Evolutionary conservation across 2,797 vertebrate species (phyloP), one percentile per base, ranked within the genome.

Genomic region (Orientallactaga sibirica): DNA sequence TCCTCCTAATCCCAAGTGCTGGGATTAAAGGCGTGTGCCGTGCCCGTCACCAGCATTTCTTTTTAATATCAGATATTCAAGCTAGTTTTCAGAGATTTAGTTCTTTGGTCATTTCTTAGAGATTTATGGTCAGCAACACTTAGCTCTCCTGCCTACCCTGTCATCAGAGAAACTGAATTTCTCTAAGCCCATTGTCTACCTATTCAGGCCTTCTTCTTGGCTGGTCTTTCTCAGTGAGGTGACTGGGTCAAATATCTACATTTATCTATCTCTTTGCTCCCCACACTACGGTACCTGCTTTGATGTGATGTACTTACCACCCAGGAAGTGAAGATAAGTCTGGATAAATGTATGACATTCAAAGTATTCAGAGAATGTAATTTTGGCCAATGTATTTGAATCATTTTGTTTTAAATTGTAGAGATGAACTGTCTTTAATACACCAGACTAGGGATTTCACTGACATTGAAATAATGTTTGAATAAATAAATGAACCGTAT

Each of bases 21-120:
- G 55, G 55, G 55, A 58, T 58, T 58, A 58, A 58, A 58, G 55
- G 55, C 16, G 11, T 58, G 55, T 12, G 4, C 55, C 33, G 33
- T 37, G 33, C 33, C 33, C 33, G 33, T 37, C 33, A 37, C 33
- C 55, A 48, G 48, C 55, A 58, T 58, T 58, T 58, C 55, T 58
- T 58, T 22, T 66, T 73, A 70, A 19, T 68, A 68, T 70, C 62
- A 76, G 43, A 52, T 64, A 15, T 93, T 67, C 10, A 76, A 33
- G 81, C 33, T 79, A 52, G n/a, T 71, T 92, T 74, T 70, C 41
- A 73, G 80, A 52, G 80, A 66, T 19, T n/a, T 11, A 81, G 6
- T 93, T 91, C 25, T 90, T 89, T 76, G 41, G n/a, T 77, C 79
- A 67, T 68, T 81, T 89, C 82, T 90, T 66, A 81, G 67, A 68